Base-by-base conservation (phyloP, 2,113 vertebrate genomes). In the Madoqua kirkii region DNA sequence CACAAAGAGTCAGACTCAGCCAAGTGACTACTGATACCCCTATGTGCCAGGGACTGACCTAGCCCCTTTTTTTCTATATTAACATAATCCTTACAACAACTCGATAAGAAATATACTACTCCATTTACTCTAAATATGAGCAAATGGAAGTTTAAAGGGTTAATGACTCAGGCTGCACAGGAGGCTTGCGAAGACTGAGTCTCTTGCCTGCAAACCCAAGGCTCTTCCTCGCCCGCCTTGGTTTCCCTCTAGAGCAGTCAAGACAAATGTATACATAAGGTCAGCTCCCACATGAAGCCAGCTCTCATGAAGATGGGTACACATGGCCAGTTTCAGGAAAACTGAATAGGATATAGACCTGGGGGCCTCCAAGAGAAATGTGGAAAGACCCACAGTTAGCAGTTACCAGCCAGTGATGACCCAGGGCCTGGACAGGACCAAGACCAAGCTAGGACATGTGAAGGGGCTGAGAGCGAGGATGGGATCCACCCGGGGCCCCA, bases 401-500 rank as follows among this genome's bases (percentile, higher is more conserved):
- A 74, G n/a, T 40, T 43, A 74, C 10, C 17, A 0, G 52, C 9
- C 15, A 33, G 15, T 14, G 27, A 33, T 10, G 50, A 33, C 16
- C 45, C 17, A 48, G 16, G 23, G 23, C 6, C 64, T 43, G 7
- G 64, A 3, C 25, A 11, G 43, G n/a, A 1, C 12, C 15, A 13
- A n/a, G 21, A 29, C 31, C 2, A 71, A 14, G 29, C 8, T 5
- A 12, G 19, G 81, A 17, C 40, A 45, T 16, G 4, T 1, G 2
- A 50, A 50, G 17, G 64, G 48, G 19, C 10, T 3, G 9, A 10
- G 64, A 4, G 19, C 25, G 19, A 16, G 27, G 2, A 2, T 4
- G 7, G 7, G 19, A 0, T 16, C 23, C 31, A 11, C 2, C 29
- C 76, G 36, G 31, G 16, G 45, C 25, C 14, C 1, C 5, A 16